Conservation (phyloP, 2,888 invertebrate genomes). For the Agonum fuliginosum region DNA sequence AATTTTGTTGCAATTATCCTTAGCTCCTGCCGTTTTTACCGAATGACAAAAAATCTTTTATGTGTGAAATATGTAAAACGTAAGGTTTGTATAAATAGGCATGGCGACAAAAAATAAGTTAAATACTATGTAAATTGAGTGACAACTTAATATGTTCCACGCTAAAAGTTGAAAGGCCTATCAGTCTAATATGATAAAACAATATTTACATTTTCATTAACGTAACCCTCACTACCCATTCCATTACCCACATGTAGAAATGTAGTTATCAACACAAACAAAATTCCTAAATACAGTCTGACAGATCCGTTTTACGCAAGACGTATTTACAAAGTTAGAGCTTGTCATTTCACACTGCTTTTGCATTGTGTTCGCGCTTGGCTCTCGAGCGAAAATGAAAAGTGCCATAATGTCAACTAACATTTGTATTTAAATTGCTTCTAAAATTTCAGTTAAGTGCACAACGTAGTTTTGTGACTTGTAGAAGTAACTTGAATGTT, state of each 20-base stretch:
- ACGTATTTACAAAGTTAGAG: not conserved
- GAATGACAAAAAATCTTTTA: too few relatives aligned
- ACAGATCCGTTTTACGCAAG: constrained; percentile 6
- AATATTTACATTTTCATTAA: not conserved
- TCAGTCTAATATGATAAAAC: too few relatives aligned
- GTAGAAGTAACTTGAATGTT: too few relatives aligned
- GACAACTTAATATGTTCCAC: too few relatives aligned
- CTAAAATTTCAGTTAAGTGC: not conserved
- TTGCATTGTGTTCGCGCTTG: too few relatives aligned
- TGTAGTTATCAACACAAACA: constrained; percentile 2
- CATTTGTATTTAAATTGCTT: not conserved
- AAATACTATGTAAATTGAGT: too few relatives aligned
- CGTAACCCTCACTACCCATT: not conserved
- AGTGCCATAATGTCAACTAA: not conserved
- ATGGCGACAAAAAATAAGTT: too few relatives aligned
- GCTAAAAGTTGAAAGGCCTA: too few relatives aligned
- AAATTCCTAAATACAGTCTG: not conserved
- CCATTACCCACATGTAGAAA: not conserved
- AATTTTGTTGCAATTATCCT: too few relatives aligned
- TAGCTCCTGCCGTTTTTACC: too few relatives aligned
- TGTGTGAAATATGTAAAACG: too few relatives aligned
- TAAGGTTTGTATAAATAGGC: too few relatives aligned
- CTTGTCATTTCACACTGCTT: not conserved
- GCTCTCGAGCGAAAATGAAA: not conserved
- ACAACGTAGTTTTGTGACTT: not conserved